A percentile compares a stretch with the other conserved stretches of the same genome.
Conservation (phyloP, 92 coral and sea anemone genomes). For the Heliopora coerulea region DNA sequence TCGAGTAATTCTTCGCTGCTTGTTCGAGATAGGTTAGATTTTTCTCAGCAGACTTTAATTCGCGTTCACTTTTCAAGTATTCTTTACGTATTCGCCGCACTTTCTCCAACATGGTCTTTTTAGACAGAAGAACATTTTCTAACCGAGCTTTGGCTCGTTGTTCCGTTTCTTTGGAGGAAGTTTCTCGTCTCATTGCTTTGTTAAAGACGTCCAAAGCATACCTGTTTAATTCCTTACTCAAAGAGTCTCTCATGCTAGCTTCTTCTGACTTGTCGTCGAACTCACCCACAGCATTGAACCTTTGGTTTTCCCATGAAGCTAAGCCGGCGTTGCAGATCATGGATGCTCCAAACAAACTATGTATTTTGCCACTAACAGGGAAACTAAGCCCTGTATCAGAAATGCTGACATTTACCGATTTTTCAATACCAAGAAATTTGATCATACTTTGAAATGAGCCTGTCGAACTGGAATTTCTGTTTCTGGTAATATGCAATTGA, state of each 20-base stretch:
- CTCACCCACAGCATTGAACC: not conserved
- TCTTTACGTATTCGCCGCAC: slow-evolving; percentile 21
- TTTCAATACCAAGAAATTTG: slow-evolving; percentile 14
- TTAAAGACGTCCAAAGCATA: slow-evolving; percentile 6
- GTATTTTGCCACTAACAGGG: not conserved
- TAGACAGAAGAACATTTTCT: not conserved
- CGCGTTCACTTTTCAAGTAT: not conserved
- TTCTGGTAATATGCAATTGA: not conserved
- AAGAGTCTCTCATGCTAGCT: not conserved
- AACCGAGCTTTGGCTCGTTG: slow-evolving; percentile 10
- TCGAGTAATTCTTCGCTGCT: slow-evolving; percentile 8
- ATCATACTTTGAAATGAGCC: slow-evolving; percentile 22
- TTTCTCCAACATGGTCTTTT: not conserved
- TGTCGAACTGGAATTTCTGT: not conserved
- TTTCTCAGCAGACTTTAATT: slow-evolving; percentile 36
- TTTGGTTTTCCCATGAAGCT: slow-evolving; percentile 23
- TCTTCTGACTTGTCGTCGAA: not conserved
- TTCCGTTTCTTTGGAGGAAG: slow-evolving; percentile 6
- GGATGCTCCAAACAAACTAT: not conserved
- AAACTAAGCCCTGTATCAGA: slow-evolving; percentile 10
- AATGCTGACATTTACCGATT: slow-evolving; percentile 20
- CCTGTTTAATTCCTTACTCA: not conserved
- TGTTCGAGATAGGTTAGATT: slow-evolving; percentile 11
- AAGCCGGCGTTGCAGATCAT: slow-evolving; percentile 7
- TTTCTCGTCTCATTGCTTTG: slow-evolving; percentile 9